These are phyloP conservation scores for Stenchaetothrips biformis DNA, from an alignment of 2,888 invertebrate genomes.

Conservation along the genomic window DNA sequence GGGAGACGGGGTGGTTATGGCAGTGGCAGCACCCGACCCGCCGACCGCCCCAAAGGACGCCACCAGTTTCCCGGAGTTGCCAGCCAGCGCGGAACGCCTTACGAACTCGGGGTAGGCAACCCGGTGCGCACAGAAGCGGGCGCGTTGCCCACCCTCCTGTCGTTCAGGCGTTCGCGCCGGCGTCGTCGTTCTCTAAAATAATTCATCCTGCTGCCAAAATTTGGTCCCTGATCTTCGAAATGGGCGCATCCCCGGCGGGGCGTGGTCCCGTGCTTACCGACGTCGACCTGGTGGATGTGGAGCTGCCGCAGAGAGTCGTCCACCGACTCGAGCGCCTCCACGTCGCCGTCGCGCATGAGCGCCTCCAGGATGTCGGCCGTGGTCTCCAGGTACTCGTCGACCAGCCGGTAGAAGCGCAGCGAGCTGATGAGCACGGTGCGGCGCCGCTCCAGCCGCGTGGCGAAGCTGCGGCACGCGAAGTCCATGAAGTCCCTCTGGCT, in stretches of 20 bases:
- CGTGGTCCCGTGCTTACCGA: constrained; percentile 53
- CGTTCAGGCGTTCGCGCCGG: too few species aligned
- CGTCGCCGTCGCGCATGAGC: constrained; percentile 43
- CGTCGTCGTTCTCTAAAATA: too few species aligned
- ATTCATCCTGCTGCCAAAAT: too few species aligned
- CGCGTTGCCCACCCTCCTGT: neutral
- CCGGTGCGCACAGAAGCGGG: neutral
- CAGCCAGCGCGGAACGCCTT: neutral
- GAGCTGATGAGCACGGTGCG: constrained; percentile 70
- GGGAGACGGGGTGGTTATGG: neutral
- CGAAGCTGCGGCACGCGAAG: constrained; percentile 72
- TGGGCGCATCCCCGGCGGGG: too few species aligned
- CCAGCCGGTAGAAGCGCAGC: constrained; percentile 67
- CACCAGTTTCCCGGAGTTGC: too few species aligned
- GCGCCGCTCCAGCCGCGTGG: constrained; percentile 65
- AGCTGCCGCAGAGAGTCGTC: constrained; percentile 54
- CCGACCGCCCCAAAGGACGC: too few species aligned
- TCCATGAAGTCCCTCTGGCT: constrained; percentile 77
- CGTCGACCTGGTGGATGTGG: constrained; percentile 55
- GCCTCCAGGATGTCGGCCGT: constrained; percentile 12
- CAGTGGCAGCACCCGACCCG: neutral
- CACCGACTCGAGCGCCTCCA: constrained; percentile 55
- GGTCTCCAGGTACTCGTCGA: constrained; percentile 51
- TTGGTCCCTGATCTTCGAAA: too few species aligned
- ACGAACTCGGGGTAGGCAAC: neutral